Base-by-base conservation (phyloP, 1,140 invertebrate genomes). In the Plectrocnemia conspersa region DNA sequence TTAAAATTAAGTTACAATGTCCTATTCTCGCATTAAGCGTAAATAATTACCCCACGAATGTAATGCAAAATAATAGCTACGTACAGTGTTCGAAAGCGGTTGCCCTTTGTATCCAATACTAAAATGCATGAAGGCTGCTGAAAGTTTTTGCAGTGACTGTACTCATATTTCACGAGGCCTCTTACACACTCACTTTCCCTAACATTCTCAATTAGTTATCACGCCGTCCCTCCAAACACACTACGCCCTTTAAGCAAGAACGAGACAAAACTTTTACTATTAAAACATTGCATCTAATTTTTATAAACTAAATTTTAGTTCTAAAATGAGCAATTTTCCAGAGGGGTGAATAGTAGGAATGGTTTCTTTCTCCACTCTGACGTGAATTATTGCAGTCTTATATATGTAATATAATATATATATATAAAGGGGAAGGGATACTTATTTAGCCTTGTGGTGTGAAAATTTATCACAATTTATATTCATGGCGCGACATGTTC, bases 401-500 rank as follows among this genome's bases (percentile, higher is more conserved):
- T n/a, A n/a, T n/a, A n/a, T n/a, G n/a, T n/a, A n/a, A n/a, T n/a
- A n/a, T n/a, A n/a, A n/a, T n/a, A n/a, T n/a, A n/a, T n/a, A n/a
- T n/a, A n/a, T 15, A 38, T 9, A 16, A 38, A 5, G 35, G 42
- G 11, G 42, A 29, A 29, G 15, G 42, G 42, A 11, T 25, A 22
- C 6, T 9, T 5, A 11, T 45, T 25, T 15, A 36, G 52, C 21
- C 35, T 58, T 33, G 54, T 29, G 62, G 63, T 58, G 64, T 64
- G 66, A 72, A 76, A n/a, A 76, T 75, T 76, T 73, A 75, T 74
- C 69, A 74, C 72, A 69, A 74, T 76, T 76, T 76, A 74, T 75
- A 76, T 76, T 74, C 72, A 74, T 76, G 67, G 70, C 69, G 71
- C 71, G 73, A 71, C 71, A 73, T 47, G 44, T 45, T 13, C 6